Evolutionary conservation across 2,797 vertebrate genomes (phyloP).

Genomic region (Megalops cyprinoides): DNA sequence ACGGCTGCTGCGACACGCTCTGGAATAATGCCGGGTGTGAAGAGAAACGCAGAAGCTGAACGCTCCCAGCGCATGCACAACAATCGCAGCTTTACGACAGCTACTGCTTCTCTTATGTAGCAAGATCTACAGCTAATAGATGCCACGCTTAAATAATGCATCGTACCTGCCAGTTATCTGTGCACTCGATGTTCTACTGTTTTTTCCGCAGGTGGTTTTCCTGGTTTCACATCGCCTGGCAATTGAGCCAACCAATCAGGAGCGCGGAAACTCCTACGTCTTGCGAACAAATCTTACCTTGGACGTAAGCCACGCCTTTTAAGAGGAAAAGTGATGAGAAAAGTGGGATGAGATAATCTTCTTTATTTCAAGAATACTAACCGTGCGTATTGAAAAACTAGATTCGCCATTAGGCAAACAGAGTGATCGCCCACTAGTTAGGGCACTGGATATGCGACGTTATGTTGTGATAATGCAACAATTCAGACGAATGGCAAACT

Average conservation of each 20-base stretch:
- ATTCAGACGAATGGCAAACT: too few relatives aligned
- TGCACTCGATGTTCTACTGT: neutral
- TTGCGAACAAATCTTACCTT: neutral
- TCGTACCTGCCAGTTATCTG: neutral
- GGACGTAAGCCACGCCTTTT: neutral
- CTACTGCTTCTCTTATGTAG: neutral
- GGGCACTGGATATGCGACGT: too few relatives aligned
- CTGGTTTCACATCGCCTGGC: neutral
- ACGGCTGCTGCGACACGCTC: neutral
- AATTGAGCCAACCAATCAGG: conserved; percentile 10
- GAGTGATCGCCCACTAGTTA: neutral
- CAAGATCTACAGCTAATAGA: neutral
- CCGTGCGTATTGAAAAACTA: too few relatives aligned
- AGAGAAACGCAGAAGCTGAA: neutral
- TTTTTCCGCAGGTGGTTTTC: neutral
- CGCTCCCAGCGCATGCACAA: neutral
- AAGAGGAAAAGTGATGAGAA: neutral
- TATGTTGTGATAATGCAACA: too few relatives aligned
- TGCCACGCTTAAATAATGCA: neutral
- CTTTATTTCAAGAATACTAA: too few relatives aligned
- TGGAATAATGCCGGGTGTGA: neutral
- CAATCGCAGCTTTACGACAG: neutral
- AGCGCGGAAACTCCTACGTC: neutral
- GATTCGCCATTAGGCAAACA: neutral
- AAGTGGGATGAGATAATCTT: too few relatives aligned